Evolutionary conservation across 2,888 invertebrate genomes (phyloP), one percentile per base, ranked within the genome.

Genomic region (Scaptomyza caliginosa): DNA sequence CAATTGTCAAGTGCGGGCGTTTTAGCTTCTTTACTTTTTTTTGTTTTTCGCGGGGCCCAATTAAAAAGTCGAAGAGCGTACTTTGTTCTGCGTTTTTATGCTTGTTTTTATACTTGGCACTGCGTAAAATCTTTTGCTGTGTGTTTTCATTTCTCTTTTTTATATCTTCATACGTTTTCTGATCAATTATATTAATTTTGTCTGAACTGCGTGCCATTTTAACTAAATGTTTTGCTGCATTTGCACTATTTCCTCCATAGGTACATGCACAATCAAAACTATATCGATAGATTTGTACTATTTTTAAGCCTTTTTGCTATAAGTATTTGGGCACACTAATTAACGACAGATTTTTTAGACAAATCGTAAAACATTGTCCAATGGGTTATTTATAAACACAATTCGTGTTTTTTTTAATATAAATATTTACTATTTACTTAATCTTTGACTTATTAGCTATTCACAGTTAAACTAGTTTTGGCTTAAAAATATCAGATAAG

Each of bases 71-170:
- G 1, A 86, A 30, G 0, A 86, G 66, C 0, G 67, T 51, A 13
- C 67, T 52, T 4, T 54, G 49, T 8, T 56, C 48, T 5, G 60
- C 38, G 4, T 49, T 62, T 11, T 66, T 67, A 36, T 77, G 77
- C 4, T 70, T 73, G 6, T 70, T 79, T 42, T 79, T 85, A 51
- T 78, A 84, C 48, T 87, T 87, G 17, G 88, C 50, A 54, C 75
- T 88, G 21, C 73, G 78, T 6, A 73, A 48, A n/a, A 38, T 17
- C 26, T 40, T 67, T 40, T 32, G 36, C 4, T 11, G 16, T 4
- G 10, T 4, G 8, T 26, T n/a, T 1, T 6, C 50, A 17, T 39
- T 38, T 8, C 50, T 36, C 3, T 67, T 58, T n/a, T 74, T 73
- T 2, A 79, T 30, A 28, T 49, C 54, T 13, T 73, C 42, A 49